Evolutionary conservation across 2,113 vertebrate species (phyloP), one percentile per base, ranked within the genome.

Genomic region (Megaleporinus macrocephalus): DNA sequence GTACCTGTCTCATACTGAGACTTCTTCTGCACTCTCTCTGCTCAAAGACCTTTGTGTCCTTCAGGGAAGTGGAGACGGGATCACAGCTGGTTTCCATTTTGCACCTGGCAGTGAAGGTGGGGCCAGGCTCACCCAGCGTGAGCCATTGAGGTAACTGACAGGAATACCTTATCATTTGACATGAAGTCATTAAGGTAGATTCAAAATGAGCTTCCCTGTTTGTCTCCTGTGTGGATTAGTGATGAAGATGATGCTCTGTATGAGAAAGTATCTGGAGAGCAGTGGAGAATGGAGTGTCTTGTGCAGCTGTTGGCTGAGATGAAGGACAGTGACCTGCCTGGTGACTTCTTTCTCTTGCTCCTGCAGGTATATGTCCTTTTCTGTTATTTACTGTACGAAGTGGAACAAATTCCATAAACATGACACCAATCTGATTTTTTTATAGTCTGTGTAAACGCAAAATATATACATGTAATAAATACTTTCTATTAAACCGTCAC

Each of bases 321-420:
- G 83, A 95, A 95, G 87, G 92, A 95, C 79, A 93, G 88, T 0
- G 94, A 96, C 47, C 89, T 99, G 69, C 95, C 96, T 0, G 98
- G 96, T 76, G 95, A 98, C 81, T 97, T 98, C 92, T 99, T 99
- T 90, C 92, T 98, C 76, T 81, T 83, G 36, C 96, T 98, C 84
- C 90, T 99, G 78, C 94, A 97, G 95, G 98, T 99, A 82, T 61
- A 3, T 26, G n/a, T 1, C 20, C 47, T 66, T 2, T 22, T 53
- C 1, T 29, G 7, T 2, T 20, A 15, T 4, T n/a, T 16, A 26
- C 1, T 11, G 13, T 49, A 4, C 47, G 47, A 49, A 49, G 47
- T 49, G 47, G 33, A 36, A 36, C 33, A 49, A 49, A 49, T 49
- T 49, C 47, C 47, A 1, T 3, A 36, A 36, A 36, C 33, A 36